Percentiles rank a stretch among this genome's conserved stretches.
phyloP scores from a whole-genome alignment of 2,888 invertebrate species.

The Stenodera caucasica region DNA sequence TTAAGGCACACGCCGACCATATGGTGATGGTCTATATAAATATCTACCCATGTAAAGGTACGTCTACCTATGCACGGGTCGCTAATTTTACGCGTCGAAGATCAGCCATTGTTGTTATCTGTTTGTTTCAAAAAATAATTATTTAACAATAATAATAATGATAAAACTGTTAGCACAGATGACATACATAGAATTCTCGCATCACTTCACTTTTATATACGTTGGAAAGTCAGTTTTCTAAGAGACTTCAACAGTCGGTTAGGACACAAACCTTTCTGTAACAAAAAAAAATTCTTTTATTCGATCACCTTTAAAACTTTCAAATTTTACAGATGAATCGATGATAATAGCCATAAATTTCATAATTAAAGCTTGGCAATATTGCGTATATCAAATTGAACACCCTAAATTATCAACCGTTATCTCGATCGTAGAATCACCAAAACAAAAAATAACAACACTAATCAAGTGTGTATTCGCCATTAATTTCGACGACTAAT shows the following conservation, averaged over 20 bases:
- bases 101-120: conserved; percentile 15
- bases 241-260: background rate
- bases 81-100: conserved; percentile 27
- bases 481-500: no score
- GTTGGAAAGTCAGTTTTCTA: background rate
- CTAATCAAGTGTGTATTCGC: no score
- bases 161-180: background rate
- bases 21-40: conserved; percentile 21
- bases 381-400: background rate
- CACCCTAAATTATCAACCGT: background rate
- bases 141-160: background rate
- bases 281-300: no score
- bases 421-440: background rate
- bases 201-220: background rate
- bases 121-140: background rate
- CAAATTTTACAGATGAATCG: no score
- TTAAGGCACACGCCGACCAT: conserved; percentile 38
- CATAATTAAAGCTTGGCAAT: background rate
- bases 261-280: no score
- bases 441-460: background rate
- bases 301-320: no score
- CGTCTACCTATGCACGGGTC: conserved; percentile 7
- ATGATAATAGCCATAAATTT: no score
- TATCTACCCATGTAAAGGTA: background rate
- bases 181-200: background rate